Evolutionary conservation across 2,797 vertebrate species (phyloP).

Genomic region (Cyprinodon diabolis): DNA sequence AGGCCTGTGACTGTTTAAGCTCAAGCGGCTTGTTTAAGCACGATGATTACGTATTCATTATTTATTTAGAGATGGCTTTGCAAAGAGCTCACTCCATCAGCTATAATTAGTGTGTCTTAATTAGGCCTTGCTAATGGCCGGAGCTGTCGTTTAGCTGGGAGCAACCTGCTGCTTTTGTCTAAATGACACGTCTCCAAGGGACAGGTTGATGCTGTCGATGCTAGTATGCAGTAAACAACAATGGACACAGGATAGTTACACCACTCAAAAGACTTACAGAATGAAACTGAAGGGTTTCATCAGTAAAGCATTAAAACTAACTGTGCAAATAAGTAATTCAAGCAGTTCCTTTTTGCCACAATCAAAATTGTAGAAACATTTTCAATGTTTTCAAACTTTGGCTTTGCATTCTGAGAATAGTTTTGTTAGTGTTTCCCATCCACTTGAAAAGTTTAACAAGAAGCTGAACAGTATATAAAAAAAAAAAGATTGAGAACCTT

Average conservation of each 20-base stretch:
- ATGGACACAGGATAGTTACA: constrained; percentile 26
- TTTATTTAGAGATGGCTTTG: constrained; percentile 67
- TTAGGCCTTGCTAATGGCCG: constrained; percentile 74
- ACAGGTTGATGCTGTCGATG: constrained; percentile 34
- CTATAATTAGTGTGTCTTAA: constrained; percentile 83
- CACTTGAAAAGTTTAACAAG: too few species aligned
- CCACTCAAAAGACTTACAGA: constrained; percentile 18
- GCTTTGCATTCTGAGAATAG: neutral
- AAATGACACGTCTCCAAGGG: constrained; percentile 70
- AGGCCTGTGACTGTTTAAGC: constrained; percentile 65
- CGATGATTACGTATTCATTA: constrained; percentile 77
- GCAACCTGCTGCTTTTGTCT: constrained; percentile 69
- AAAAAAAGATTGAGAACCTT: neutral
- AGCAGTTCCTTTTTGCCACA: neutral
- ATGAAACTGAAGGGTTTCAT: constrained; percentile 6
- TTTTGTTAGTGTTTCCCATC: too few species aligned
- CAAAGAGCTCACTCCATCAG: constrained; percentile 76
- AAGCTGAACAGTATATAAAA: too few species aligned
- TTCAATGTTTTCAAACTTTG: neutral
- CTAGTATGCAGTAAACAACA: constrained; percentile 33
- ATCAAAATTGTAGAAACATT: neutral
- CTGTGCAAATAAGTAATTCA: neutral
- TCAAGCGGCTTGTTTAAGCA: constrained; percentile 75
- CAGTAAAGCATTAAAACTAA: neutral
- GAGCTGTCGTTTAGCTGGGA: constrained; percentile 71